Evolutionary conservation across 2,113 vertebrate genomes (phyloP).

Genomic region (Entomyzon cyanotis): DNA sequence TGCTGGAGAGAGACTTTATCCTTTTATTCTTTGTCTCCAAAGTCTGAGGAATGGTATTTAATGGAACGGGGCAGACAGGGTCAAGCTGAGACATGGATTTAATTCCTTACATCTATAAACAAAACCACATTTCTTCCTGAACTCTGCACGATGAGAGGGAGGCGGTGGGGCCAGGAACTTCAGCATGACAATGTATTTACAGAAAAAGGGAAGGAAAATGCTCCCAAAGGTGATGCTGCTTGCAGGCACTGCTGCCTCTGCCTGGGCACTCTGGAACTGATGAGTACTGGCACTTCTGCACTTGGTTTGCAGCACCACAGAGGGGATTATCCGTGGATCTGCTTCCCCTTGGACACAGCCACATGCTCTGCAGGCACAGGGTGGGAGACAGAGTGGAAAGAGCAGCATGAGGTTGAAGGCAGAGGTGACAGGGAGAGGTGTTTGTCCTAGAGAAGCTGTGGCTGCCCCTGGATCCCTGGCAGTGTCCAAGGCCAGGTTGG

Average conservation of each 20-base stretch:
- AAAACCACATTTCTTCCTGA: background rate
- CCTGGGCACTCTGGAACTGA: background rate
- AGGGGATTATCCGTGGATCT: background rate
- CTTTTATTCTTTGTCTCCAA: background rate
- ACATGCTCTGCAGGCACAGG: background rate
- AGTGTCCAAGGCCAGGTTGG: background rate
- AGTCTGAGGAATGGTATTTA: background rate
- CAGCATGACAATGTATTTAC: background rate
- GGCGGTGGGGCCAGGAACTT: background rate
- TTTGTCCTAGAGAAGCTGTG: background rate
- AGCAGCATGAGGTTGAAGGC: background rate
- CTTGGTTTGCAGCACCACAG: background rate
- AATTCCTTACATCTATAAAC: conserved; percentile 11
- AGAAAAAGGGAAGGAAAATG: background rate
- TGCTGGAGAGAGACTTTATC: background rate
- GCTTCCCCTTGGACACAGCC: background rate
- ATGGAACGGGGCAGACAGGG: background rate
- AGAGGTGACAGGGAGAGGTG: background rate
- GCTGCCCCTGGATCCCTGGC: background rate
- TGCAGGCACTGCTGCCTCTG: background rate
- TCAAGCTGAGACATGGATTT: background rate
- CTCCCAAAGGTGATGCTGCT: background rate
- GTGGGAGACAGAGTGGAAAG: background rate
- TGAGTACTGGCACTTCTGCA: background rate
- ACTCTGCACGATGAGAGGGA: background rate